phyloP scores from a whole-genome alignment of 64 coral and sea anemone genomes.

The Hydrozoanthus tunicans region DNA sequence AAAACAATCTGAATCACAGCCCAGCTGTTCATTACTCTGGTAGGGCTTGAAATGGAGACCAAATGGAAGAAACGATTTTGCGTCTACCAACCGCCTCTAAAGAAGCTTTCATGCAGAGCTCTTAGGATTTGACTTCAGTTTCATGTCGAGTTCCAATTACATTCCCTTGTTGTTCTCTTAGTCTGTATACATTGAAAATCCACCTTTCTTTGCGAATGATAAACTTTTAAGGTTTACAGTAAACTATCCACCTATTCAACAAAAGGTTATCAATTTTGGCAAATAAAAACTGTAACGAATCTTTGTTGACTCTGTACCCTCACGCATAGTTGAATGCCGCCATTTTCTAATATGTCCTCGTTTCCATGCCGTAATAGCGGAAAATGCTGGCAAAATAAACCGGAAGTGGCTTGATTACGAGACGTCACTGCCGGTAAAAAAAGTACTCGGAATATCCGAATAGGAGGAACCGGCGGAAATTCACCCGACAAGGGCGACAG shows the following conservation, averaged over 20 bases:
- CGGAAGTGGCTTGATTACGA: background rate
- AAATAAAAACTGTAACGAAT: constrained; percentile 2
- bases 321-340: constrained; percentile 28
- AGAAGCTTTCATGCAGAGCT: background rate
- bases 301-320: constrained; percentile 32
- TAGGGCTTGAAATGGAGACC: background rate
- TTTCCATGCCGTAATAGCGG: constrained; percentile 18
- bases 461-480: too few species aligned
- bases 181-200: background rate
- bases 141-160: background rate
- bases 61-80: background rate
- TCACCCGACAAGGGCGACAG: too few species aligned
- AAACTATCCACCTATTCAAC: background rate
- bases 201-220: background rate
- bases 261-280: background rate
- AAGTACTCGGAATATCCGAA: too few species aligned
- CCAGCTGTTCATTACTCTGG: background rate
- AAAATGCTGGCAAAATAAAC: background rate
- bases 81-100: background rate
- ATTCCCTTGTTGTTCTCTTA: background rate
- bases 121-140: background rate
- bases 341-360: constrained; percentile 49
- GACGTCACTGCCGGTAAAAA: too few species aligned
- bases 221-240: background rate
- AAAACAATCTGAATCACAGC: background rate